Conservation (phyloP, 2,797 vertebrate genomes). For the Euthynnus affinis region DNA sequence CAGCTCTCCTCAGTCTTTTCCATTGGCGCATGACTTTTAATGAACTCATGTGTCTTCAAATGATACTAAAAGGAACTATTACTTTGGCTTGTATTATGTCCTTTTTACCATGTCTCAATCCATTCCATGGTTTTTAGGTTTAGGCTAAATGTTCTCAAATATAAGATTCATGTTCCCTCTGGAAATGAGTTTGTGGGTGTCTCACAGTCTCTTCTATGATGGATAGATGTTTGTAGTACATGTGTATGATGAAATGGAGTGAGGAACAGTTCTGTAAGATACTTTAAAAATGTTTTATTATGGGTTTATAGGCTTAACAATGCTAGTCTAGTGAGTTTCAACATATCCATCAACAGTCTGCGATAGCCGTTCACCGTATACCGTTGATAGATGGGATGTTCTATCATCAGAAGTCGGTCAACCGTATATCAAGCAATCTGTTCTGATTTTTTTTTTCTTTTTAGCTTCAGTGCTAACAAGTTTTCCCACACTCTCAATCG, state of each 20-base stretch:
- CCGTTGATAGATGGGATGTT: slow-evolving; percentile 1
- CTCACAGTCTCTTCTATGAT: background rate
- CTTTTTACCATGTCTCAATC: background rate
- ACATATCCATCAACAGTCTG: background rate
- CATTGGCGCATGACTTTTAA: slow-evolving; percentile 18
- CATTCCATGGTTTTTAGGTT: background rate
- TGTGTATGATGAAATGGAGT: too few species aligned
- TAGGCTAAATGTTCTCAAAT: background rate
- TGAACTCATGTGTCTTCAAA: slow-evolving; percentile 7
- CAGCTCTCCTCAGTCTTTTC: background rate
- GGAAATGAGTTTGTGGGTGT: background rate
- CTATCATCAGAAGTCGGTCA: too few species aligned
- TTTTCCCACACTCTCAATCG: too few species aligned
- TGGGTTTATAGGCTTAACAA: background rate
- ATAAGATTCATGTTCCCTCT: background rate
- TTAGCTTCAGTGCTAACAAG: too few species aligned
- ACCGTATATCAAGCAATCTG: too few species aligned
- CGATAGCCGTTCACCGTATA: background rate
- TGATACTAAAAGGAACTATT: slow-evolving; percentile 15
- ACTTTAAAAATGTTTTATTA: background rate
- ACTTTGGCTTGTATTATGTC: background rate
- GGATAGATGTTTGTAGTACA: background rate
- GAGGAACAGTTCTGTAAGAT: background rate
- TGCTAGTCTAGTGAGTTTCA: background rate
- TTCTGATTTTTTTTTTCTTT: too few species aligned